Evolutionary conservation across 2,113 vertebrate genomes (phyloP).

Genomic region (Turnix velox): DNA sequence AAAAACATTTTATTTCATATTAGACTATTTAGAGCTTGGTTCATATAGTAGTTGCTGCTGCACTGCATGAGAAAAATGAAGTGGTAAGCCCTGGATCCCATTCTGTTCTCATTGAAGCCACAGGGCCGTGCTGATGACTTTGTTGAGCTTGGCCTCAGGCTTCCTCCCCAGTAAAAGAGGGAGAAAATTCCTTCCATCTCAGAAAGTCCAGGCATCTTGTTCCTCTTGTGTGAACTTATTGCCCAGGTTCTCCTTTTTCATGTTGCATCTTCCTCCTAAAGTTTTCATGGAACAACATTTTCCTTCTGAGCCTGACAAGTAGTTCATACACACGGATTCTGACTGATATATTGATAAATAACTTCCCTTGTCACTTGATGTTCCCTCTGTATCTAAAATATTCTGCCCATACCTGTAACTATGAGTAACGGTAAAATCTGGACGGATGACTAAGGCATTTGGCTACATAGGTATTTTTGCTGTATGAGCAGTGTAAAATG

Average conservation of each 20-base stretch:
- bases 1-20: not conserved
- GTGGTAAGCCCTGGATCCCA: not conserved
- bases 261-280: not conserved
- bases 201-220: not conserved
- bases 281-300: not conserved
- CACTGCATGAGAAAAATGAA: not conserved
- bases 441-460: not conserved
- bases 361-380: not conserved
- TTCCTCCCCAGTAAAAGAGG: not conserved
- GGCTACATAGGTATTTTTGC: not conserved
- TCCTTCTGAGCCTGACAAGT: not conserved
- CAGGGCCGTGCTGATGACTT: not conserved
- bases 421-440: not conserved
- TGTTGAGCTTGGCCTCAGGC: not conserved
- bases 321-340: not conserved
- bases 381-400: not conserved
- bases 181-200: not conserved
- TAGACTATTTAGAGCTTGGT: not conserved
- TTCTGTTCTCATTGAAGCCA: not conserved
- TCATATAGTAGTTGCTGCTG: not conserved
- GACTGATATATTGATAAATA: not conserved
- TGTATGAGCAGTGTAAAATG: not conserved
- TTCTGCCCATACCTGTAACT: not conserved
- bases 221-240: not conserved
- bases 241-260: not conserved